A percentile compares a stretch with the other conserved stretches of the same genome.
phyloP scores from a whole-genome alignment of 2,888 invertebrate genomes.

The Macaria liturata region DNA sequence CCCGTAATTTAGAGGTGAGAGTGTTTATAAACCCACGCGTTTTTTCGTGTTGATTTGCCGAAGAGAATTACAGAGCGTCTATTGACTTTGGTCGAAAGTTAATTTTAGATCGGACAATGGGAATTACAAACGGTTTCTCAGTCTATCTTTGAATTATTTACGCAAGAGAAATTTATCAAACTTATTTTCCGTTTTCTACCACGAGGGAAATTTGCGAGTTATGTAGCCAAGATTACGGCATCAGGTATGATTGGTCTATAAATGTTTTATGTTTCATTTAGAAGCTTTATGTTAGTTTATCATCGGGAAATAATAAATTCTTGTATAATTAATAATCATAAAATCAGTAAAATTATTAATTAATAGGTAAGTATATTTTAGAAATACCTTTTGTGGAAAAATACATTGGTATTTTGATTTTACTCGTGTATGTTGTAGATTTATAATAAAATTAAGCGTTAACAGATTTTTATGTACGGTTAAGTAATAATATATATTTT shows the following conservation, averaged over 20 bases:
- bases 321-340: too few species aligned
- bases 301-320: too few species aligned
- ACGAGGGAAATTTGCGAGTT: slow-evolving; percentile 16
- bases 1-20: too few species aligned
- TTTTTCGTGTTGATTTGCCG: neutral
- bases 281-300: neutral
- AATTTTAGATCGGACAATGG: slow-evolving; percentile 18
- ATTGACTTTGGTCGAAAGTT: slow-evolving; percentile 3
- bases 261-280: slow-evolving; percentile 5
- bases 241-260: slow-evolving; percentile 7
- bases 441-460: too few species aligned
- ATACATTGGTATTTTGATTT: too few species aligned
- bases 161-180: slow-evolving; percentile 32
- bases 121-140: slow-evolving; percentile 2
- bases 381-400: too few species aligned
- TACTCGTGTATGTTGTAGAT: too few species aligned
- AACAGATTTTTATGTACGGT: too few species aligned
- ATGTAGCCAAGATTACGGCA: slow-evolving; percentile 5
- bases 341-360: too few species aligned
- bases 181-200: slow-evolving; percentile 13
- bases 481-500: too few species aligned
- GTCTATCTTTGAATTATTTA: slow-evolving; percentile 10
- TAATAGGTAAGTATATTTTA: too few species aligned
- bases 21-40: neutral
- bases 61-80: neutral